phyloP scores from a whole-genome alignment of 2,888 invertebrate species.

The Cheilosia soror region DNA sequence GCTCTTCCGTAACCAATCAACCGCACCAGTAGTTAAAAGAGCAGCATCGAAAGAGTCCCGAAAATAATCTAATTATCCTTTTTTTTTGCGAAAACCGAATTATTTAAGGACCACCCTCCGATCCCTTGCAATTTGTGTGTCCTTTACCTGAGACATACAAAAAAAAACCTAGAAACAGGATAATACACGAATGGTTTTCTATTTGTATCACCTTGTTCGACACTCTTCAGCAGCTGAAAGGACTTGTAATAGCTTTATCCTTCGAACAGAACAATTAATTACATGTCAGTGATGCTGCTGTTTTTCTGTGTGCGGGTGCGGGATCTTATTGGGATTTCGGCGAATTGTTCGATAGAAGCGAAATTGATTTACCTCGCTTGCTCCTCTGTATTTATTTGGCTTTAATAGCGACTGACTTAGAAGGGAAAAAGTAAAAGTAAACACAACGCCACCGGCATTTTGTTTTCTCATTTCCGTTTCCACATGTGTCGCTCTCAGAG shows the following conservation, averaged over 20 bases:
- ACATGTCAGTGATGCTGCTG: constrained; percentile 55
- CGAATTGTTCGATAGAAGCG: constrained; percentile 3
- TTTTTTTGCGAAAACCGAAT: constrained; percentile 30
- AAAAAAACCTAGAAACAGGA: constrained; percentile 8
- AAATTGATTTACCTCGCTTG: constrained; percentile 35
- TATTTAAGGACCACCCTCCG: constrained; percentile 18
- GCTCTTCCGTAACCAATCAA: constrained; percentile 54
- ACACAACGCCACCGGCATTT: constrained; percentile 69
- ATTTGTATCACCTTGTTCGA: constrained; percentile 45
- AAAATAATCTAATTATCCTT: constrained; percentile 58
- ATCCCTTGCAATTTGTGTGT: too few species aligned
- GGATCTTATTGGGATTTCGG: constrained; percentile 1
- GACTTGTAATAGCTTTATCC: constrained; percentile 53
- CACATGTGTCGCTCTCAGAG: neutral
- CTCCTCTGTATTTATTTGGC: constrained; percentile 22
- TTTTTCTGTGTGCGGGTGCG: neutral
- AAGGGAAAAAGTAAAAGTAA: constrained; percentile 68
- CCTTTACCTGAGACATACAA: neutral
- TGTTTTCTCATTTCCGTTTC: constrained; percentile 50
- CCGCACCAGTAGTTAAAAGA: constrained; percentile 62
- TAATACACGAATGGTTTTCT: constrained; percentile 40
- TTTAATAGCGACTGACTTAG: constrained; percentile 5
- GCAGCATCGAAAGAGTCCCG: constrained; percentile 37
- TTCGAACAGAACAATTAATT: constrained; percentile 68
- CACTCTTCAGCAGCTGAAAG: constrained; percentile 3